phyloP scores from a whole-genome alignment of 2,797 vertebrate genomes.

The Danio aesculapii region DNA sequence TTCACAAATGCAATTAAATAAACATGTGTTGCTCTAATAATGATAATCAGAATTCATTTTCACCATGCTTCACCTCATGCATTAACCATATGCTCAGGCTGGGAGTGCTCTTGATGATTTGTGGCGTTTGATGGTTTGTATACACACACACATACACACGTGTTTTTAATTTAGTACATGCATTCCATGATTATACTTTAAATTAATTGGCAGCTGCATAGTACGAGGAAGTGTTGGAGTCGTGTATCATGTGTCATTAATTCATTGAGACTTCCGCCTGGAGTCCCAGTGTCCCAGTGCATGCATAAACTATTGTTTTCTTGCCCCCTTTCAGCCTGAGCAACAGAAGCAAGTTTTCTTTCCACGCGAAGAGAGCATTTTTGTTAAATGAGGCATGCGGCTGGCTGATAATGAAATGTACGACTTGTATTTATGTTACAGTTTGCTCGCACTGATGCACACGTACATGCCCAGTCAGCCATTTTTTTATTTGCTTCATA shows the following conservation, averaged over 20 bases:
- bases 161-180: constrained; percentile 10
- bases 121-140: constrained; percentile 41
- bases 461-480: constrained; percentile 22
- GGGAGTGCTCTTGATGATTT: constrained; percentile 31
- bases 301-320: constrained; percentile 33
- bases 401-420: constrained; percentile 34
- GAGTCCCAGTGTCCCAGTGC: constrained; percentile 36
- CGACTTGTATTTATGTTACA: constrained; percentile 30
- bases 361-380: constrained; percentile 25
- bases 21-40: constrained; percentile 54
- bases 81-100: constrained; percentile 46
- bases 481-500: constrained; percentile 18
- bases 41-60: constrained; percentile 51
- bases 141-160: not conserved
- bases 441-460: constrained; percentile 8
- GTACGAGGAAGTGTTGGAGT: not conserved
- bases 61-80: constrained; percentile 39
- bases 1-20: constrained; percentile 52
- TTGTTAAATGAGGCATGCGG: constrained; percentile 29
- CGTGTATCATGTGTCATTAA: constrained; percentile 15
- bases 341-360: constrained; percentile 27
- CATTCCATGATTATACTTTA: constrained; percentile 31
- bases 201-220: constrained; percentile 34
- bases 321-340: constrained; percentile 8
- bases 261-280: constrained; percentile 20